Conservation (phyloP, 2,797 vertebrate genomes). For the Enteromius fasciolatus region DNA sequence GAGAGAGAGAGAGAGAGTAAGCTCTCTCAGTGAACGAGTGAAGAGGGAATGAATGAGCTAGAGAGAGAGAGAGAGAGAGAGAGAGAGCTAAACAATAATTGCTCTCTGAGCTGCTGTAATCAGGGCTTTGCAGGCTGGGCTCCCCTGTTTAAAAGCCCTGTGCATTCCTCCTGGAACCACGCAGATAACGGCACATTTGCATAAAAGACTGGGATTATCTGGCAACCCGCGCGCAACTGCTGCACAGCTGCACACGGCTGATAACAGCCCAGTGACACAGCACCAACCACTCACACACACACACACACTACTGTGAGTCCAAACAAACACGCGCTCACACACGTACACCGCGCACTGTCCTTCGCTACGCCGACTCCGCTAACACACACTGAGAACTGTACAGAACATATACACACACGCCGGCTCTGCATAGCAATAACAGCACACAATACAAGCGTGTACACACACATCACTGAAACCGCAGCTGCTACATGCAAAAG, state of each 20-base stretch:
- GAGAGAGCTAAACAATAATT: slow-evolving; percentile 67
- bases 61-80: slow-evolving; percentile 38
- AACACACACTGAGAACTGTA: slow-evolving; percentile 44
- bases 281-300: slow-evolving; percentile 61
- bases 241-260: slow-evolving; percentile 68
- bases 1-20: background rate
- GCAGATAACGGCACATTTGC: slow-evolving; percentile 69
- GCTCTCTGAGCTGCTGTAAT: slow-evolving; percentile 72
- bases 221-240: slow-evolving; percentile 70
- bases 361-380: slow-evolving; percentile 27
- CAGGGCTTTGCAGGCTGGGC: slow-evolving; percentile 70
- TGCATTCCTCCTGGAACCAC: slow-evolving; percentile 68
- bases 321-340: slow-evolving; percentile 51
- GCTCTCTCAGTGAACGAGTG: background rate
- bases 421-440: slow-evolving; percentile 42
- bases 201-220: slow-evolving; percentile 76
- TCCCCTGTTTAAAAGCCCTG: slow-evolving; percentile 70
- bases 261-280: slow-evolving; percentile 72
- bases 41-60: background rate
- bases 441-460: slow-evolving; percentile 33
- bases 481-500: slow-evolving; percentile 18
- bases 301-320: slow-evolving; percentile 47
- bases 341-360: slow-evolving; percentile 40
- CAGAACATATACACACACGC: slow-evolving; percentile 39
- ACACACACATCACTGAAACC: slow-evolving; percentile 31